These are phyloP conservation scores for Priocnemis perturbator DNA, from an alignment of 2,888 invertebrate species.

Conservation along the genomic window DNA sequence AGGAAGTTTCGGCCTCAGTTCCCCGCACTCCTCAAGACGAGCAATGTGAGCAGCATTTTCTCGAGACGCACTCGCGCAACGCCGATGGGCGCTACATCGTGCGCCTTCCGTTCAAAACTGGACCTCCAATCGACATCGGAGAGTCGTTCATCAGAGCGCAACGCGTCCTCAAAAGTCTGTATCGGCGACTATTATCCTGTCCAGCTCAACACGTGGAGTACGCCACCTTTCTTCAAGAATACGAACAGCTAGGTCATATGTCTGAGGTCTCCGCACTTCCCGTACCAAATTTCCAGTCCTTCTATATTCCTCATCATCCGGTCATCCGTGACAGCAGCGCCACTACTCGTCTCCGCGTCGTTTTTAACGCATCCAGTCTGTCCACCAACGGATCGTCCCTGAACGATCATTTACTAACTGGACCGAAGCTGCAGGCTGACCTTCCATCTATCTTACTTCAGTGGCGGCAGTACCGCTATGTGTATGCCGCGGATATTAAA, in stretches of 20 bases:
- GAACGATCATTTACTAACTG: constrained; percentile 14
- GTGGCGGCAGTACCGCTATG: constrained; percentile 13
- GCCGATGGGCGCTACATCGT: constrained; percentile 8
- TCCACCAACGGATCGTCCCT: constrained; percentile 9
- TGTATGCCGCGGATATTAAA: constrained; percentile 19
- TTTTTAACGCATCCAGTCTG: constrained; percentile 21
- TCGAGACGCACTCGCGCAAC: neutral
- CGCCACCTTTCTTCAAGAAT: neutral
- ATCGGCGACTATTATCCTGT: too few relatives aligned
- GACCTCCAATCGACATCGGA: neutral
- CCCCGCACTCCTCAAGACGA: neutral
- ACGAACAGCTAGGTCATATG: neutral
- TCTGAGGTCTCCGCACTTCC: too few relatives aligned
- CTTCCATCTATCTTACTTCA: constrained; percentile 3
- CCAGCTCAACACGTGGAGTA: too few relatives aligned
- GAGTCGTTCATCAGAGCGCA: neutral
- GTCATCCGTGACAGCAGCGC: constrained; percentile 11
- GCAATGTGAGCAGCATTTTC: constrained; percentile 3
- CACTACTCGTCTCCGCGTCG: too few relatives aligned
- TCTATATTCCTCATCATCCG: constrained; percentile 8
- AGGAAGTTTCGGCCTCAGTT: neutral
- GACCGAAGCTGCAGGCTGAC: constrained; percentile 22
- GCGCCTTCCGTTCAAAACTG: neutral
- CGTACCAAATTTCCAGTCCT: neutral
- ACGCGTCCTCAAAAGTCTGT: too few relatives aligned